Conservation (phyloP, 1,140 invertebrate genomes). For the Diuraphis noxia region DNA sequence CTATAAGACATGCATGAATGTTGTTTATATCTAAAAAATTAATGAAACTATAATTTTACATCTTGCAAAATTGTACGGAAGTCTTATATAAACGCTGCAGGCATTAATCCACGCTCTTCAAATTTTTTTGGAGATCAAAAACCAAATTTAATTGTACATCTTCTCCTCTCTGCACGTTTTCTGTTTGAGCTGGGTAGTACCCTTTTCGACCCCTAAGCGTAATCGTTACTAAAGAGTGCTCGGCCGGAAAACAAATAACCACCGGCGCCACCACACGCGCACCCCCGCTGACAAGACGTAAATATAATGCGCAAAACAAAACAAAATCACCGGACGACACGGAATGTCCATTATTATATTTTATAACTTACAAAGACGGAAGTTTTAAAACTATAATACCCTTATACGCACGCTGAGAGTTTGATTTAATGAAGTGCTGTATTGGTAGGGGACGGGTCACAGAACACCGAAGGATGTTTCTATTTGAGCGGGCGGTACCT, state of each 20-base stretch:
- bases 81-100: no score
- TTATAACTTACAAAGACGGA: neutral
- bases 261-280: neutral
- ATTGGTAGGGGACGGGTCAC: neutral
- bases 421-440: neutral
- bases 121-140: neutral
- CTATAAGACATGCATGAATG: neutral
- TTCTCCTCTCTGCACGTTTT: neutral
- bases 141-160: neutral
- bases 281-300: neutral
- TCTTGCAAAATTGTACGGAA: no score
- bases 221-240: neutral
- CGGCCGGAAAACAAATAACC: neutral
- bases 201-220: neutral
- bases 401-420: neutral
- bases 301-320: neutral
- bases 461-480: neutral
- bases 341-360: constrained; percentile 3
- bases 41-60: neutral
- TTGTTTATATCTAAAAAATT: no score
- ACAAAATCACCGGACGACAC: neutral
- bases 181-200: neutral
- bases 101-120: neutral
- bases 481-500: neutral
- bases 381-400: neutral